phyloP scores from a whole-genome alignment of 1,140 invertebrate genomes.

The Leptonema lineaticorne region DNA sequence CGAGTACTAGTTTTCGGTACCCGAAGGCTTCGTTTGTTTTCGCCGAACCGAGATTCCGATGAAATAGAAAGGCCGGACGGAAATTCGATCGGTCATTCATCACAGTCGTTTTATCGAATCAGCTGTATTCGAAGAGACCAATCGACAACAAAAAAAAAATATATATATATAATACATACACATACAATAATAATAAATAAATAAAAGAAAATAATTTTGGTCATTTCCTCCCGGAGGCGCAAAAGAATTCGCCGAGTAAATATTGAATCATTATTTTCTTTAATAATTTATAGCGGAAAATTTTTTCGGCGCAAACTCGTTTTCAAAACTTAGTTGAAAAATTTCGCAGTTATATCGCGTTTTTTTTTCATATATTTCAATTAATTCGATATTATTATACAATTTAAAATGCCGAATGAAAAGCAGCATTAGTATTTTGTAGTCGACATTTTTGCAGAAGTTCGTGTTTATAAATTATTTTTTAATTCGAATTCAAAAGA shows the following conservation, averaged over 20 bases:
- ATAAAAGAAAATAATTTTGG: too few species aligned
- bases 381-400: too few species aligned
- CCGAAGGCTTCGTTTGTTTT: constrained; percentile 25
- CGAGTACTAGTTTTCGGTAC: not conserved
- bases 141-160: constrained; percentile 4
- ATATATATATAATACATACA: not conserved
- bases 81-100: constrained; percentile 25
- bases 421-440: too few species aligned
- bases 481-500: too few species aligned
- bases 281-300: constrained; percentile 19
- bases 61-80: constrained; percentile 39
- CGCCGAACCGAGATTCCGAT: constrained; percentile 29
- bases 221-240: too few species aligned
- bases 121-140: not conserved
- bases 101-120: constrained; percentile 22
- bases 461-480: too few species aligned
- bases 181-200: too few species aligned
- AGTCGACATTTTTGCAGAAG: too few species aligned
- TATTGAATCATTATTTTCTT: constrained; percentile 27
- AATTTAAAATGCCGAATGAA: too few species aligned
- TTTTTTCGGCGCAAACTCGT: not conserved
- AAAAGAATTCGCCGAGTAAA: constrained; percentile 21
- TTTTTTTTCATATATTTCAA: too few species aligned
- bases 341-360: too few species aligned
- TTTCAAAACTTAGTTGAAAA: not conserved